Base-by-base conservation (phyloP, 2,888 invertebrate genomes). In the Cryptophagus acutangulus region DNA sequence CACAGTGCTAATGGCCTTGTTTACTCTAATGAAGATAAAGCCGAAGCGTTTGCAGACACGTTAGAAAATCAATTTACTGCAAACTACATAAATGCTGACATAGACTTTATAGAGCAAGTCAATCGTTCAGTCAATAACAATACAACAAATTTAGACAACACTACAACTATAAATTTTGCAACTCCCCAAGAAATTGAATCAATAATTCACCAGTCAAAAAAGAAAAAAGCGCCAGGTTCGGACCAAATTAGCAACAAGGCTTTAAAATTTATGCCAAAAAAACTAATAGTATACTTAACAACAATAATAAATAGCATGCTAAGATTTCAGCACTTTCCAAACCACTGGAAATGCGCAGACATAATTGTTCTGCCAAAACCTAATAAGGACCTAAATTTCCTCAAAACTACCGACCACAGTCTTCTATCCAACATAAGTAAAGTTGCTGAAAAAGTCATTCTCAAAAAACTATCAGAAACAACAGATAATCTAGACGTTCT, bases 1-100 rank as follows among this genome's bases (percentile, higher is more conserved):
- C 33, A 36, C 2, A 33, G 12, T 1, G 13, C 4, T 4, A 33
- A 24, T 3, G n/a, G n/a, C n/a, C n/a, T n/a, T n/a, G 16, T 17
- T 6, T 2, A 16, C 8, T 34, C 36, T 1, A 26, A 44, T 30
- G n/a, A 10, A 17, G 29, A 44, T 8, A 41, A 41, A 38, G 28
- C 34, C 3, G 29, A 44, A 12, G 13, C 12, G 15, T 25, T 40
- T 2, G 40, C 36, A 2, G 8, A 3, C 13, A 1, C 14, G 13
- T 24, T 12, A 17, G 34, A 39, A 25, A 13, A 9, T 14, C 25
- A 20, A 33, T 41, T 1, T 34, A 41, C n/a, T 10, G 16, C 9
- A 14, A 33, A 17, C 17, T 12, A 20, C 20, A 6, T 20, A 20
- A 20, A 20, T 20, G 5, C 20, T 20, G 20, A 20, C 5, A 20